Base-by-base conservation (phyloP, 2,888 invertebrate species). In the Piscicola geometra region DNA sequence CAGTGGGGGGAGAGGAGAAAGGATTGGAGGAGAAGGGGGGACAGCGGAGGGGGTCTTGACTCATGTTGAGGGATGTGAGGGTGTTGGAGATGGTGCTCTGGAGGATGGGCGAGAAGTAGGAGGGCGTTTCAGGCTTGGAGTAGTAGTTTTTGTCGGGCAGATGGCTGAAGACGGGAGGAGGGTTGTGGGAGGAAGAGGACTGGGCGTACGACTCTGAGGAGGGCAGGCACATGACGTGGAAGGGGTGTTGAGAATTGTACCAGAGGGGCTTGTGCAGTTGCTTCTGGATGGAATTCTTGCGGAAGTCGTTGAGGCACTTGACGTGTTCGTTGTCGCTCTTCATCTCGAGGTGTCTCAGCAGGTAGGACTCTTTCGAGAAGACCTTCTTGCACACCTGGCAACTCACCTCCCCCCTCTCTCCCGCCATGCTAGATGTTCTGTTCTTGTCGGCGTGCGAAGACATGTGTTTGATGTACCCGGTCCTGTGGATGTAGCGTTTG, bases 401-500 rank as follows among this genome's bases (percentile, higher is more conserved):
- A 9, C 70, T 70, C 67, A 64, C 75, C 30, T 76, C 64, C 47
- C 77, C 52, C n/a, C 21, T 36, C 1, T 32, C 60, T 25, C 18
- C 25, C 18, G 36, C 3, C 28, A 47, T n/a, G 3, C 50, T n/a
- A 0, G 67, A 15, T 21, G 25, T 25, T 32, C 56, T 66, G 21
- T 71, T n/a, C 47, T 35, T 41, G n/a, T 74, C 78, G n/a, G 78
- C 77, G 67, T 79, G 79, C 1, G 77, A 75, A 1, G 76, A 78
- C 78, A 80, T 70, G 76, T 80, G 80, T 67, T 80, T 80, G 60
- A 77, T 47, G 71, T 76, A 77, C 18, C 79, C 80, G 1, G 79
- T 78, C 71, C 78, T 77, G 69, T 78, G 78, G 36, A 76, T 79
- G 76, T 78, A 80, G 18, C 75, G 67, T 77, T 78, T 79, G 69